phyloP scores from a whole-genome alignment of 2,797 vertebrate genomes.

The Ceryle rudis region DNA sequence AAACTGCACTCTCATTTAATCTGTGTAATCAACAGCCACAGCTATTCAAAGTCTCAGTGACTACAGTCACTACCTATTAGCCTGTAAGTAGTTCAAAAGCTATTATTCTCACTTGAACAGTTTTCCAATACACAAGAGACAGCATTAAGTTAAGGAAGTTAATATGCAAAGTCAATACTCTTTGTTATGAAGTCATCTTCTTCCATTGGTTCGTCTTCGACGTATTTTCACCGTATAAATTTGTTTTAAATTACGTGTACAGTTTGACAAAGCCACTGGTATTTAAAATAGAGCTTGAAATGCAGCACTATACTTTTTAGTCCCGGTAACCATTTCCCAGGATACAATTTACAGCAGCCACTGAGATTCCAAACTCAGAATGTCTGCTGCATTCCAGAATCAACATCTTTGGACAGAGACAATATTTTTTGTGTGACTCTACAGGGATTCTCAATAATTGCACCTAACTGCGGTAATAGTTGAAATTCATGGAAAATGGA shows the following conservation, averaged over 20 bases:
- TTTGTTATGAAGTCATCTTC: not conserved
- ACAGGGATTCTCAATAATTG: conserved; percentile 68
- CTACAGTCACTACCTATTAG: conserved; percentile 62
- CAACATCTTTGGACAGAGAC: conserved; percentile 61
- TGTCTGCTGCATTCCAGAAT: conserved; percentile 51
- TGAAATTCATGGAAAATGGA: conserved; percentile 57
- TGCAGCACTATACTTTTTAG: not conserved
- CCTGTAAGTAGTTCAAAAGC: conserved; percentile 59
- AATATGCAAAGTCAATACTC: conserved; percentile 47
- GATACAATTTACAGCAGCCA: conserved; percentile 32
- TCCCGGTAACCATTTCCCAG: conserved; percentile 20
- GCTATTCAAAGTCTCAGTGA: conserved; percentile 52
- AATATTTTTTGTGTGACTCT: conserved; percentile 41
- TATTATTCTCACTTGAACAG: conserved; percentile 67
- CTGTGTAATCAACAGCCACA: conserved; percentile 58
- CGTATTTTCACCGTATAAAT: not conserved
- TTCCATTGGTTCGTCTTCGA: not conserved
- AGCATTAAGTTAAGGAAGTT: conserved; percentile 57
- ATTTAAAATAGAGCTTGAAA: conserved; percentile 41
- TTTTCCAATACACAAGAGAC: conserved; percentile 45
- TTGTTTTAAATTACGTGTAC: not conserved
- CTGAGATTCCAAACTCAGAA: conserved; percentile 30
- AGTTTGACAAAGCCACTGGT: conserved; percentile 4
- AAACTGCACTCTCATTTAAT: conserved; percentile 56
- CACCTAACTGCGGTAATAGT: conserved; percentile 33